These are phyloP conservation scores for Neosalanx taihuensis DNA, from an alignment of 2,797 vertebrate species.

Conservation along the genomic window DNA sequence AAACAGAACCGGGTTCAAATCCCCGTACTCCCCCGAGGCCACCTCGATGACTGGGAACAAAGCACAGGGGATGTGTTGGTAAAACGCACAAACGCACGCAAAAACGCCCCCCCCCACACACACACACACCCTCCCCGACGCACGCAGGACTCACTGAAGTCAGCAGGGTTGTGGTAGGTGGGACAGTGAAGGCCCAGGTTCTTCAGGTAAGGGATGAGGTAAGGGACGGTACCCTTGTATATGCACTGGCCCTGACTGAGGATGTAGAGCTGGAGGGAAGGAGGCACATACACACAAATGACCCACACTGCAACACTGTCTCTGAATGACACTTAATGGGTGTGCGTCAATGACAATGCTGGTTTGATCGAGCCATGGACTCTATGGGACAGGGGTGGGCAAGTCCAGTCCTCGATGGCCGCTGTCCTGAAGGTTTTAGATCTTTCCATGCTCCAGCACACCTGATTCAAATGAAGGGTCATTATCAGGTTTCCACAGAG, in stretches of 20 bases:
- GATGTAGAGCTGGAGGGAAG: slow-evolving; percentile 86
- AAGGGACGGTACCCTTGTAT: slow-evolving; percentile 93
- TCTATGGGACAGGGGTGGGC: too few relatives aligned
- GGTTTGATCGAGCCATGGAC: too few relatives aligned
- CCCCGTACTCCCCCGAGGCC: slow-evolving; percentile 96
- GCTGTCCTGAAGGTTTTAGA: too few relatives aligned
- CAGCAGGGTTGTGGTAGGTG: slow-evolving; percentile 97
- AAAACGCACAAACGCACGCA: neutral
- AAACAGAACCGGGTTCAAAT: slow-evolving; percentile 93
- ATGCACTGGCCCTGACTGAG: slow-evolving; percentile 99
- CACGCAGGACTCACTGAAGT: slow-evolving; percentile 87
- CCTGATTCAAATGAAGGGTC: too few relatives aligned
- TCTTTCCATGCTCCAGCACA: too few relatives aligned
- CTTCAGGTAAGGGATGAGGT: slow-evolving; percentile 97
- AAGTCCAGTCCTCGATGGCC: too few relatives aligned
- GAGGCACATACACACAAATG: slow-evolving; percentile 38
- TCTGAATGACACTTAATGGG: slow-evolving; percentile 44
- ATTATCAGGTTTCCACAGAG: too few relatives aligned
- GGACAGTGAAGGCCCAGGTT: slow-evolving; percentile 94
- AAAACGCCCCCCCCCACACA: slow-evolving; percentile 3
- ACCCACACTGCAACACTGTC: slow-evolving; percentile 26
- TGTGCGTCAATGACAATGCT: neutral
- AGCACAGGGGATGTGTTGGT: slow-evolving; percentile 24
- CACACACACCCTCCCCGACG: neutral
- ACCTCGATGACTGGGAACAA: slow-evolving; percentile 88